Evolutionary conservation across 2,888 invertebrate genomes (phyloP), one percentile per base, ranked within the genome.

Genomic region (Caenorhabditis uteleia): DNA sequence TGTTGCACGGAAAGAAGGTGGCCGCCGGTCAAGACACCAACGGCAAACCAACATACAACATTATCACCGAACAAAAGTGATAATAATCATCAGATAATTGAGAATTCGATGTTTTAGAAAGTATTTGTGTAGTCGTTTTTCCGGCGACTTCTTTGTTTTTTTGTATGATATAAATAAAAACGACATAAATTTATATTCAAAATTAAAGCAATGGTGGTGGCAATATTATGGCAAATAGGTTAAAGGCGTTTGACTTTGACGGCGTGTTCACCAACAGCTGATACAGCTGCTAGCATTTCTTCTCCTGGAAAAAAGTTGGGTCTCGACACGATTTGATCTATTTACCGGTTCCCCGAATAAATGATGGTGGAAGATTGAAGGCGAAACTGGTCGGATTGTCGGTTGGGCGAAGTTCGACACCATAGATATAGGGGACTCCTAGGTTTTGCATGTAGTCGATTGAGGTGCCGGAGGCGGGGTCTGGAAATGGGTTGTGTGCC

Each of bases 1-100:
- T 83, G 25, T 70, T 80, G 6, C 83, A 82, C 51, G 84, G 83
- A 54, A 79, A 83, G 48, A 83, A 82, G 57, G 78, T 84, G 25
- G 74, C 77, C 55, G 78, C 62, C 3, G 75, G 77, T 34, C 66
- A 72, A 33, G 75, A 76, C 29, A 20, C 70, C 2, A 55, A 70
- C 53, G 75, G 75, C 43, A 72, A 72, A 36, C 69, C 72, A 12
- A 23, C 62, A n/a, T 75, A 62, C 68, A 75, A 73, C 54, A 74
- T 74, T 39, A 59, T 75, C 27, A 45, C 49, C 26, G 68, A 74
- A 40, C 66, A 72, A 20, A 33, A 55, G 40, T 49, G 45, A 44
- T 26, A 31, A 34, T 46, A 38, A 10, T 21, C 20, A 6, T 36
- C n/a, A n/a, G n/a, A n/a, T n/a, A n/a, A n/a, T n/a, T n/a, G n/a